Base-by-base conservation (phyloP, 2,113 vertebrate species). In the Chauna torquata region DNA sequence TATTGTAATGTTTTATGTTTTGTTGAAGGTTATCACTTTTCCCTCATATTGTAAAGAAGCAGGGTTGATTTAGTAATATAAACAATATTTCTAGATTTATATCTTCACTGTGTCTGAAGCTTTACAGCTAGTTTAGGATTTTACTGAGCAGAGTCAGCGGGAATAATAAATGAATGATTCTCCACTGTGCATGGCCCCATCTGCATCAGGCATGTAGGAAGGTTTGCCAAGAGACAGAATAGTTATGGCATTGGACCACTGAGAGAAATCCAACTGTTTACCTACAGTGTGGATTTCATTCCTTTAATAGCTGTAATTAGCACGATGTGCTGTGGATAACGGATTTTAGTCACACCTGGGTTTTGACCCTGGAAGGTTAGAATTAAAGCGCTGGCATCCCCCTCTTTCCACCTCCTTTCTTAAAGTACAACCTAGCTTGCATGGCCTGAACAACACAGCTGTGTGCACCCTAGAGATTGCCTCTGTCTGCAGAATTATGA, bases 361-460 rank as follows among this genome's bases (percentile, higher is more conserved):
- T 42, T 95, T 96, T 95, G 86, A 92, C 68, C 72, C 55, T 68
- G 47, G 22, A 92, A 86, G n/a, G n/a, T 86, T 55, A 92, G 68
- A 70, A 88, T 61, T 49, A 82, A 92, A 88, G 19, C 61, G 8
- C 9, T 44, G 72, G 58, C 24, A 62, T 36, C 9, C 6, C n/a
- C 27, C 38, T 86, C 40, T 20, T 82, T 22, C 40, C 61, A 16
- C 18, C 16, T 80, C 22, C 28, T 61, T 77, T 80, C 59, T 66
- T 85, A 40, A 78, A 64, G 9, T 1, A 38, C 15, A 62, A 9
- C 10, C 0, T 1, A 54, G 38, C 8, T 25, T n/a, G 3, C 36
- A 47, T 42, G 54, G 34, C 38, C 16, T 16, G 38, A 77, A 65
- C 12, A 62, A 12, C 14, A 49, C 16, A 75, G 23, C 34, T 45